Conservation (phyloP, 2,888 invertebrate species). For the Magallana nippona region DNA sequence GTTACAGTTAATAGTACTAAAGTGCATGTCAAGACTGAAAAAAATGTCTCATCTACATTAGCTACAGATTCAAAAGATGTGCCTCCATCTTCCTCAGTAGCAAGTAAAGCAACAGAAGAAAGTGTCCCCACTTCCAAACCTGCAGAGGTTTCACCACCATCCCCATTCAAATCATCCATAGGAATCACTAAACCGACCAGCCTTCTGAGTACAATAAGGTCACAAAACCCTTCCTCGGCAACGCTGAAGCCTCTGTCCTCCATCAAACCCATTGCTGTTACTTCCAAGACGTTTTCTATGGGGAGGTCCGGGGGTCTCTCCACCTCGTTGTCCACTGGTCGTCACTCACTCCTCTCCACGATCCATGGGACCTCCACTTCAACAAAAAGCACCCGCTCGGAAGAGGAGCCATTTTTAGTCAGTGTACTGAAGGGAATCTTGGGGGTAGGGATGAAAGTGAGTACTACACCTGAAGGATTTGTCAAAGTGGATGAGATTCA, state of each 20-base stretch:
- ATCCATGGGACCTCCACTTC: constrained; percentile 41
- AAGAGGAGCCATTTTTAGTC: constrained; percentile 73
- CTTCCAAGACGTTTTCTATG: constrained; percentile 56
- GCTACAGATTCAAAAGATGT: background rate
- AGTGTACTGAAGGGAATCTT: constrained; percentile 75
- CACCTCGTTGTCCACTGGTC: constrained; percentile 55
- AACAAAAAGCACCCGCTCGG: constrained; percentile 65
- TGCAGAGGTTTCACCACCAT: constrained; percentile 7
- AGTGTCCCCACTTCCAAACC: constrained; percentile 6
- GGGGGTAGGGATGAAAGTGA: constrained; percentile 76
- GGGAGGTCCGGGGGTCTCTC: constrained; percentile 59
- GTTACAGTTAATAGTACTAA: constrained; percentile 41
- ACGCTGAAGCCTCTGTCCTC: constrained; percentile 60
- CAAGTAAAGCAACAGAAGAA: constrained; percentile 12
- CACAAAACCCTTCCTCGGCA: constrained; percentile 49
- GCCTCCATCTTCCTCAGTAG: background rate
- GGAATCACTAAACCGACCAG: constrained; percentile 48
- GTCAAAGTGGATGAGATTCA: constrained; percentile 71
- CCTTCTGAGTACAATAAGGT: constrained; percentile 40
- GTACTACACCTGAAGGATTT: constrained; percentile 66
- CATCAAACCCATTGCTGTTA: constrained; percentile 66
- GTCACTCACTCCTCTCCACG: constrained; percentile 56
- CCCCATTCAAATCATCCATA: constrained; percentile 59
- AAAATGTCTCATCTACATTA: background rate
- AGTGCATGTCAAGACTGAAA: constrained; percentile 46